Base-by-base conservation (phyloP, 2,113 vertebrate species). In the Cricetomys ansorgei region DNA sequence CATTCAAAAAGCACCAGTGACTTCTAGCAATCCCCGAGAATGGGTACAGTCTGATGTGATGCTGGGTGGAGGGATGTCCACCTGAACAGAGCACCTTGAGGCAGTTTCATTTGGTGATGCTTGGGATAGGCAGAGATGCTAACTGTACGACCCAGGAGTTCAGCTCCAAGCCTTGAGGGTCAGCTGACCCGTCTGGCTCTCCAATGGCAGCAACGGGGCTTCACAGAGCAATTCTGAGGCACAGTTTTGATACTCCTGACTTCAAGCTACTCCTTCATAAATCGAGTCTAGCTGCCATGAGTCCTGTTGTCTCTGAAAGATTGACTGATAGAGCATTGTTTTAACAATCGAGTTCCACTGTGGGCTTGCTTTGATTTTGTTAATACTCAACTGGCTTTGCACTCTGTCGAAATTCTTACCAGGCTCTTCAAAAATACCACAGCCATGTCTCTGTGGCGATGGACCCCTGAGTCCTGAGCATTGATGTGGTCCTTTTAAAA, bases 401-500 rank as follows among this genome's bases (percentile, higher is more conserved):
- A 37, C 64, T 84, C 87, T 96, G 87, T 90, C 92, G 92, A 93
- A 97, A 96, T 96, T 96, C 92, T 45, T 94, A 87, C 83, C 69
- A 87, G 48, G 88, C 90, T 92, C 45, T 96, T 96, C 95, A 93
- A 92, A 96, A 94, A 93, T 81, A 94, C 90, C 95, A 88, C 94
- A 96, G 75, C 77, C 92, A 50, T 92, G 25, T 92, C 92, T 96
- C 95, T 75, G 17, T 73, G 85, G 96, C 96, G 80, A 92, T 76
- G 87, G 93, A 87, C 70, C 80, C 88, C 76, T 73, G 96, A 55
- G 81, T 84, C 76, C 92, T 91, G 40, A n/a, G 40, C 85, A 96
- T 45, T 95, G 95, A 95, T 89, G 91, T 95, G 95, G 85, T 65
- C 97, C 96, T 95, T 94, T 98, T 95, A 92, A 95, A 97, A 97